Base-by-base conservation (phyloP, 2,888 invertebrate genomes). In the Hololepta plana region DNA sequence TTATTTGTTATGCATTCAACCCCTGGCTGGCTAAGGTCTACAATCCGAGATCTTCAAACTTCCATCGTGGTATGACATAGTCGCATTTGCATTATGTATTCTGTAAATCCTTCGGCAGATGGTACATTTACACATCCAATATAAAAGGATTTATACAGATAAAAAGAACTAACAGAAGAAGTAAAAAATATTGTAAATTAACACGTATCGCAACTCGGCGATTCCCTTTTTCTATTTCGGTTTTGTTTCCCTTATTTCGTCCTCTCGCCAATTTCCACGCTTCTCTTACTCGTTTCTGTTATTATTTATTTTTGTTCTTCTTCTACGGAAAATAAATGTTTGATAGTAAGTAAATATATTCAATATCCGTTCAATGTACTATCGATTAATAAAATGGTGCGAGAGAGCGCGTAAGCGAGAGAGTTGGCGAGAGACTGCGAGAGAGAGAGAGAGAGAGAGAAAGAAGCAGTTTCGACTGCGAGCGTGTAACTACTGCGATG, bases 1-100 rank as follows among this genome's bases (percentile, higher is more conserved):
- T 46, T 49, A 50, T 51, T 51, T 51, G 51, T 52, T 51, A 51
- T 51, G 50, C 49, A 52, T 49, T 51, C 49, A 49, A 47, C 40
- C 43, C 44, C 40, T 41, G 43, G 43, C 44, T 44, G 41, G 38
- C 41, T n/a, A 42, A 42, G 43, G 46, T 43, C 39, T 43, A 41
- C 43, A 43, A 44, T 44, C 40, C 40, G 37, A 37, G 36, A 34
- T 36, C 33, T 36, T 32, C 33, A 32, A 29, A 29, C 33, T 34
- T 34, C 36, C 38, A 42, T 42, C 39, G 41, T 40, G 38, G 42
- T 44, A 40, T 45, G 46, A 47, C 46, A 46, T 45, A 43, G 41
- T 40, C 36, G 36, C 35, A 39, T 47, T 45, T 48, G 44, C 47
- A 49, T 49, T 49, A 48, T 47, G 48, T 47, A 49, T 50, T 47